Evolutionary conservation across 2,113 vertebrate species (phyloP).

Genomic region (Steatornis caripensis): DNA sequence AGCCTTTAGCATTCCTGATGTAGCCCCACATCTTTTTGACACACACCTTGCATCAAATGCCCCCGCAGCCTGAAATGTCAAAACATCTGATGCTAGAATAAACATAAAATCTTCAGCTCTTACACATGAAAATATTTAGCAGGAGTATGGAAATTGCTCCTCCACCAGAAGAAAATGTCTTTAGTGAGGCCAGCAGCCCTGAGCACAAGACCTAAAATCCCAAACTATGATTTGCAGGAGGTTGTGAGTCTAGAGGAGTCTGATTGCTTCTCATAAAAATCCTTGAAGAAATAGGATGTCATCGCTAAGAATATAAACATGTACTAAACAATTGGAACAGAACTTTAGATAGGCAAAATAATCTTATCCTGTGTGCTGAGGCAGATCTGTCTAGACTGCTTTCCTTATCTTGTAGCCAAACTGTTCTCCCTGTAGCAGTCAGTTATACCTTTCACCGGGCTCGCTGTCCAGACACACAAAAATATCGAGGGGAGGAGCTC

Average conservation of each 20-base stretch:
- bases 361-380: background rate
- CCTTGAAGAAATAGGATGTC: constrained; percentile 9
- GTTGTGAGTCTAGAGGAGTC: background rate
- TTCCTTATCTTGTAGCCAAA: constrained; percentile 31
- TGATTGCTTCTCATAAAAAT: background rate
- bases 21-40: background rate
- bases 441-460: background rate
- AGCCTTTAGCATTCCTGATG: background rate
- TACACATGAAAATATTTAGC: background rate
- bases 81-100: background rate
- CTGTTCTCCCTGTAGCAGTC: background rate
- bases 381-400: constrained; percentile 14
- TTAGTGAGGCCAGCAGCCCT: background rate
- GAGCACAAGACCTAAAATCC: background rate
- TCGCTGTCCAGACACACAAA: background rate
- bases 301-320: constrained; percentile 2
- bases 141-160: background rate
- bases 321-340: background rate
- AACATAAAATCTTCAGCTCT: background rate
- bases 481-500: background rate
- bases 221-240: background rate
- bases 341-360: constrained; percentile 18
- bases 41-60: background rate
- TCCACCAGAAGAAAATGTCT: background rate
- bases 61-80: background rate